Evolutionary conservation across 2,113 vertebrate genomes (phyloP).

Genomic region (Lethenteron reissneri): DNA sequence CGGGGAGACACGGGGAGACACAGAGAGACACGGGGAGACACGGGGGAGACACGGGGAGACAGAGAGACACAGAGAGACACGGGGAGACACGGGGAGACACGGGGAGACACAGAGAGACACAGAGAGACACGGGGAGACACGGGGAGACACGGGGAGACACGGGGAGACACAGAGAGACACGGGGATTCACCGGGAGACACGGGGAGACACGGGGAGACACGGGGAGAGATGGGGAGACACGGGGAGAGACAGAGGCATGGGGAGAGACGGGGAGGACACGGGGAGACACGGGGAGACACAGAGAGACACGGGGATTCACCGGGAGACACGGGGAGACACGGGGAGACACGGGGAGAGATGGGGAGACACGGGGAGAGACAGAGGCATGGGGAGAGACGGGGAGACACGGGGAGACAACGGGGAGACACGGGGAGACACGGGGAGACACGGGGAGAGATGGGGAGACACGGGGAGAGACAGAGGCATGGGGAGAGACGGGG

Average conservation of each 20-base stretch:
- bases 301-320: too few species aligned
- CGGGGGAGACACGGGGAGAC: too few species aligned
- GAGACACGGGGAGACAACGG: too few species aligned
- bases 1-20: too few species aligned
- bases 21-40: too few species aligned
- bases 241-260: not conserved
- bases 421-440: not conserved
- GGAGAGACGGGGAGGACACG: constrained; percentile 7
- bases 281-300: not conserved
- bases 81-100: too few species aligned
- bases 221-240: too few species aligned
- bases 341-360: not conserved
- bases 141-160: not conserved
- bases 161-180: not conserved
- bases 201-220: not conserved
- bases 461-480: not conserved
- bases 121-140: too few species aligned
- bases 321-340: not conserved
- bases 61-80: too few species aligned
- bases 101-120: too few species aligned
- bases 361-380: constrained; percentile 7
- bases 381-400: too few species aligned
- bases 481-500: not conserved
- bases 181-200: too few species aligned
- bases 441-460: not conserved